Evolutionary conservation across 2,113 vertebrate genomes (phyloP).

Genomic region (Onychostruthus taczanowskii): DNA sequence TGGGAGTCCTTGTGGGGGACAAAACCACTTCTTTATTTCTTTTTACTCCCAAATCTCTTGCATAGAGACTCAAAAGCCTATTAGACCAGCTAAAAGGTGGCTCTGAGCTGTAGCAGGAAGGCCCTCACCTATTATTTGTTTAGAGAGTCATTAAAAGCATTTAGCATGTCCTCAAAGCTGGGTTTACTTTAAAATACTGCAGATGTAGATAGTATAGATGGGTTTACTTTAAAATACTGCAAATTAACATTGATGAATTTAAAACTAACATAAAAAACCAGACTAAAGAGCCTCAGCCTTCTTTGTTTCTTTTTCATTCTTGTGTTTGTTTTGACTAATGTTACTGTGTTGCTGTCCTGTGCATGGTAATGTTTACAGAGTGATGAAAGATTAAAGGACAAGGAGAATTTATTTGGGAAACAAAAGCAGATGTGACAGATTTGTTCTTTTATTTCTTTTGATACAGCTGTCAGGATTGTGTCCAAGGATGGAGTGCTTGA

Average conservation of each 20-base stretch:
- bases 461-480: neutral
- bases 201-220: neutral
- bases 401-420: neutral
- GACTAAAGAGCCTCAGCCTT: neutral
- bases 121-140: neutral
- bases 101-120: neutral
- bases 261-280: neutral
- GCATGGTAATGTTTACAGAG: neutral
- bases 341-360: neutral
- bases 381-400: neutral
- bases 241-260: neutral
- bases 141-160: neutral
- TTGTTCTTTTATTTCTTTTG: neutral
- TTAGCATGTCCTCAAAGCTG: neutral
- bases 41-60: neutral
- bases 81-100: neutral
- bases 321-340: neutral
- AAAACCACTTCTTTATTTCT: neutral
- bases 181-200: neutral
- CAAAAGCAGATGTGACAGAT: neutral
- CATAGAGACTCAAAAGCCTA: accelerated
- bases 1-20: neutral
- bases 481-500: neutral
- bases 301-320: neutral
- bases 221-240: neutral